Evolutionary conservation across 2,888 invertebrate species (phyloP), one percentile per base, ranked within the genome.

Genomic region (Ornithoptera alexandrae): DNA sequence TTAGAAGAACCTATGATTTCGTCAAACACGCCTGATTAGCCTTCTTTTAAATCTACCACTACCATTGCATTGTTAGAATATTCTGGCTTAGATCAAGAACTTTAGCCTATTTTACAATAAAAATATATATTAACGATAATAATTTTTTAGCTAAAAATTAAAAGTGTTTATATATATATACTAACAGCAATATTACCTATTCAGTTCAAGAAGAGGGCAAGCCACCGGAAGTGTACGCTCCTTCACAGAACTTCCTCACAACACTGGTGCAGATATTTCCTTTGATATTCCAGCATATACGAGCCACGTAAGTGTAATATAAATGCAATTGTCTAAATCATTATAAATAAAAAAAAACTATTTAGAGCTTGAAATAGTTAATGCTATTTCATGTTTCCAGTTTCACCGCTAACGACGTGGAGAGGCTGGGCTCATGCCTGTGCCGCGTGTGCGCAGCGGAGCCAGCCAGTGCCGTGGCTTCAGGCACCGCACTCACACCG

Each of bases 181-280:
- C 39, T 39, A 39, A 39, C 39, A 39, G 39, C 39, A 10, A 10
- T 39, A 1, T 39, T 39, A 39, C 39, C 8, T 39, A 30, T 39
- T 39, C 60, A 86, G 88, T 76, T 8, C 68, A 80, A 0, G 90
- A 89, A 57, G 91, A 89, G 30, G 86, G 75, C 94, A 97, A 85
- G 89, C 95, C 87, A 0, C 78, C 74, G 15, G 92, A 92, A 22
- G 77, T 79, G 73, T 98, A 97, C 89, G 94, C 98, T 71, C 98
- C 99, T 0, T 97, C 98, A 30, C 97, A 98, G 81, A 96, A 97
- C 72, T 99, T 98, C 93, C 94, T 99, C 68, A 98, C 98, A 0
- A 97, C 98, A 0, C 93, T 99, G 20, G 96, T 99, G 75, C 98
- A 98, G 89, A 98, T 98, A 82, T 99, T 99, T 87, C 98, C 98